Evolutionary conservation across 1,140 invertebrate genomes (phyloP).

Genomic region (Drosophila orosa): DNA sequence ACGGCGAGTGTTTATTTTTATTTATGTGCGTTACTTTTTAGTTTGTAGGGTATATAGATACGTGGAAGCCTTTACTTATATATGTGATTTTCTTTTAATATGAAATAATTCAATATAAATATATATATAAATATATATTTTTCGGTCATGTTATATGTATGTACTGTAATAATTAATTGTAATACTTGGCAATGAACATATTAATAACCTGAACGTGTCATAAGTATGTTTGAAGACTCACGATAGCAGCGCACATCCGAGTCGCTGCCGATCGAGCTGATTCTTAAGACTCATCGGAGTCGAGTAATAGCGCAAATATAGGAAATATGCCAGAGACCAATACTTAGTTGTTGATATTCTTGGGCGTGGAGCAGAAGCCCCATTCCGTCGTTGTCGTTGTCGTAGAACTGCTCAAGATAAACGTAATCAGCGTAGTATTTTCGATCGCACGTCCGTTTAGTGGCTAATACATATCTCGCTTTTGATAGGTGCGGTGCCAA

Average conservation of each 20-base stretch:
- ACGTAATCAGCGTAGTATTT: conserved; percentile 48
- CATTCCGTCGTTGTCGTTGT: neutral
- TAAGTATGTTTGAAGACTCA: no score
- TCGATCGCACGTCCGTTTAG: conserved; percentile 26
- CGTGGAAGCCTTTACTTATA: neutral
- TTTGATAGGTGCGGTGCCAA: conserved; percentile 11
- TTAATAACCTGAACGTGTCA: no score
- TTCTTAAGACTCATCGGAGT: conserved; percentile 32
- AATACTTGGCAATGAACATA: neutral
- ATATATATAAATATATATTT: neutral
- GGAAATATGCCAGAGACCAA: conserved; percentile 37
- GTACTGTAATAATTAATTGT: neutral
- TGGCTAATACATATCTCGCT: conserved; percentile 41
- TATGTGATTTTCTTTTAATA: no score
- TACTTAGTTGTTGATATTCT: conserved; percentile 51
- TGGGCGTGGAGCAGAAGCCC: conserved; percentile 41
- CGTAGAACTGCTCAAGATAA: conserved; percentile 44
- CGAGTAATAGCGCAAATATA: conserved; percentile 51
- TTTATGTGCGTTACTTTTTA: conserved; percentile 28
- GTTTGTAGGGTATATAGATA: neutral
- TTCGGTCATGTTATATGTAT: neutral
- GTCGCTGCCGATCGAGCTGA: conserved; percentile 8
- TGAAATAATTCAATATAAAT: neutral
- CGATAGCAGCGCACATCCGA: conserved; percentile 11
- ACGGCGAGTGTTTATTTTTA: conserved; percentile 39